Evolutionary conservation across 2,888 invertebrate genomes (phyloP), one percentile per base, ranked within the genome.

Genomic region (Trilocha varians): DNA sequence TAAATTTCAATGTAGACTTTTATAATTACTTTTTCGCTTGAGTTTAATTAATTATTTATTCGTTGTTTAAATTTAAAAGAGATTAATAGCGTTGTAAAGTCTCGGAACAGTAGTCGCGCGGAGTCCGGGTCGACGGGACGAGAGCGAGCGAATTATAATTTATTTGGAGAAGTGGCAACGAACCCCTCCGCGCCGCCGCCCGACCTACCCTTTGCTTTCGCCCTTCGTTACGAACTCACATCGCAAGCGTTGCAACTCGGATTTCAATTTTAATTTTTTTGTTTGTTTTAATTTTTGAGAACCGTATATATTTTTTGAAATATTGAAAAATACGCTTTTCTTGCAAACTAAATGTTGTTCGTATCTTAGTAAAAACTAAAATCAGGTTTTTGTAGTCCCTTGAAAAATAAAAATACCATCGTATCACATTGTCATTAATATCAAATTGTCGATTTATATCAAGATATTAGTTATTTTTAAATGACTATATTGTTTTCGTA

Each of bases 91-190:
- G 49, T 54, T 53, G 62, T 66, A 25, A 25, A 25, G 25, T 25
- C 25, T 6, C 65, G 64, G 62, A 72, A 70, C 72, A 74, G 74
- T 70, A 74, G 71, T 67, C 63, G 62, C 63, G 60, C 59, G 64
- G 59, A 58, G 53, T 57, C 54, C 61, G 57, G 54, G 54, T 45
- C 48, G 48, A 41, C 47, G 49, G 65, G 69, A 66, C 61, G 70
- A 69, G 62, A 70, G 71, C 70, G 74, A 65, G 82, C 73, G 83
- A 87, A 86, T 87, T 87, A 87, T 86, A 87, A 87, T 86, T 87
- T 87, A 87, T 87, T 87, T 86, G 86, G 78, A 85, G 85, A 85
- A 86, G 85, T 86, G 85, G 84, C 84, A 79, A 84, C 72, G 82
- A 76, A 69, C 72, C 67, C 77, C 66, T 50, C 48, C 53, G 44